Percentiles rank a stretch among this genome's conserved stretches.
Evolutionary conservation across 2,113 vertebrate species (phyloP).

Genomic region (Pelobates fuscus): DNA sequence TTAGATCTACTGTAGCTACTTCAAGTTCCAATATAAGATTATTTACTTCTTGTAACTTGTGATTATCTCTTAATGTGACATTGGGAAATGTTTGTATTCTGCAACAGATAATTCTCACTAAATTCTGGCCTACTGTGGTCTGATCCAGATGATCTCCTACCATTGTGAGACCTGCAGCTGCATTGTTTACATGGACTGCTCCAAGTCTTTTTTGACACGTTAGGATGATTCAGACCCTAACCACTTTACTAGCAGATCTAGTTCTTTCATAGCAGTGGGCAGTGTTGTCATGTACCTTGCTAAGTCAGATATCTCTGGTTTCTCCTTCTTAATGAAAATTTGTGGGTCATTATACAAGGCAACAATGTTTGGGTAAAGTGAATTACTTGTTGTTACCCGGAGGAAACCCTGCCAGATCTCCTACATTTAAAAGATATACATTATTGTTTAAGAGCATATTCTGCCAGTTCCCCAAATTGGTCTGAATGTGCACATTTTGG

Average conservation of each 20-base stretch:
- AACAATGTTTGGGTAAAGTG: too few relatives aligned
- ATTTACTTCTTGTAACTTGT: neutral
- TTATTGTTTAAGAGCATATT: too few relatives aligned
- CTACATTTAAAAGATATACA: too few relatives aligned
- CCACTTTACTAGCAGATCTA: constrained; percentile 29
- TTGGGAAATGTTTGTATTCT: constrained; percentile 41
- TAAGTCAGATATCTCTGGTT: constrained; percentile 7
- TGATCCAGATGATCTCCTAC: constrained; percentile 35
- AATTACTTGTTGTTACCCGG: too few relatives aligned
- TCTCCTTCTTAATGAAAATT: neutral
- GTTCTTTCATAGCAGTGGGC: neutral
- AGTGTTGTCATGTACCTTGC: neutral
- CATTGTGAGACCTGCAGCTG: neutral
- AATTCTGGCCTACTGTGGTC: constrained; percentile 43
- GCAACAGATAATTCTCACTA: constrained; percentile 46
- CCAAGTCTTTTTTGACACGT: constrained; percentile 50
- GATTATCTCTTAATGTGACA: constrained; percentile 1
- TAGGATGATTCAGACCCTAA: constrained; percentile 51
- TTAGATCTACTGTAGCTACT: neutral
- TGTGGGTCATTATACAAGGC: neutral
- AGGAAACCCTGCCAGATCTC: too few relatives aligned
- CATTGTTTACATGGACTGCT: constrained; percentile 29
- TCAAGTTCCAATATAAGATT: neutral
- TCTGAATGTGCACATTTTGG: too few relatives aligned
- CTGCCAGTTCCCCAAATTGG: too few relatives aligned